Conservation (phyloP, 1,140 invertebrate species). For the Heliconius himera region DNA sequence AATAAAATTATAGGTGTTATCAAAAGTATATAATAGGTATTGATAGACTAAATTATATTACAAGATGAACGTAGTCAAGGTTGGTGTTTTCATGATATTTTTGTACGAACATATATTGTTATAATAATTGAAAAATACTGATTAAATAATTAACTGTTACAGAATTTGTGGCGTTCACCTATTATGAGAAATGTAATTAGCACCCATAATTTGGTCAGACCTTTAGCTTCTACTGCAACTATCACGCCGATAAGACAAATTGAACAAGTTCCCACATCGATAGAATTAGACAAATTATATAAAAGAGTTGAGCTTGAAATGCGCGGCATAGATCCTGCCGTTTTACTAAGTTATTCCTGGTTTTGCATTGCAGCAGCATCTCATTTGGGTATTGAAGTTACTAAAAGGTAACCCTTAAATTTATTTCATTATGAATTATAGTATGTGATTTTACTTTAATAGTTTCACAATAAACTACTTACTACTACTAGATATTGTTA, state of each 20-base stretch:
- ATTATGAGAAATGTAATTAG: conserved; percentile 45
- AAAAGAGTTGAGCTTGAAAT: conserved; percentile 94
- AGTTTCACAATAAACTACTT: neutral
- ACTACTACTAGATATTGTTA: no score
- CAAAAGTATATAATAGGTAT: no score
- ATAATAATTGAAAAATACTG: conserved; percentile 5
- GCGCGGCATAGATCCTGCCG: conserved; percentile 91
- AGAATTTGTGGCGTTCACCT: conserved; percentile 60
- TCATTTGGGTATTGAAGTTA: conserved; percentile 89
- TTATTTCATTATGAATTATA: no score
- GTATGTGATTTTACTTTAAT: no score
- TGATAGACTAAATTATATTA: neutral
- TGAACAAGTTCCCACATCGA: conserved; percentile 41
- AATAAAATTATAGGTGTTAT: neutral
- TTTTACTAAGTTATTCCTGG: conserved; percentile 93
- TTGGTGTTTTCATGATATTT: conserved; percentile 36
- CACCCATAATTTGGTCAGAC: conserved; percentile 42
- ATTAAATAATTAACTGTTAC: conserved; percentile 35
- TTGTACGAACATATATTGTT: neutral
- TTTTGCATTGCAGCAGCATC: conserved; percentile 91
- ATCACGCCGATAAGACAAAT: conserved; percentile 50
- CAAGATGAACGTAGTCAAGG: conserved; percentile 60
- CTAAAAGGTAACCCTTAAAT: conserved; percentile 84
- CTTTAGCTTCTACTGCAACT: conserved; percentile 43
- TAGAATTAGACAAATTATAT: conserved; percentile 88